Base-by-base conservation (phyloP, 2,888 invertebrate species). In the Nephrotoma appendiculata region DNA sequence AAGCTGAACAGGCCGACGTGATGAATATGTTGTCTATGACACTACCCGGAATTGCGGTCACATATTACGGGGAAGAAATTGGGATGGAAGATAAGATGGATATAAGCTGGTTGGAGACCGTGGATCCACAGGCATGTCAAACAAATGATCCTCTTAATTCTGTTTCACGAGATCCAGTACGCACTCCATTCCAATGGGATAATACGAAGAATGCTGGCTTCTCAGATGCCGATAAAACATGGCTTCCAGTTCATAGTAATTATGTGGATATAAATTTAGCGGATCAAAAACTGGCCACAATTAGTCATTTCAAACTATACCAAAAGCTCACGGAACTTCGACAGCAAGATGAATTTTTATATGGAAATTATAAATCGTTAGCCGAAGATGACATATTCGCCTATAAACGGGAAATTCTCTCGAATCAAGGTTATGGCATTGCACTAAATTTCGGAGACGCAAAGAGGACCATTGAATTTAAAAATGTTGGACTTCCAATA, bases 1-100 rank as follows among this genome's bases (percentile, higher is more conserved):
- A 95, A 2, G 91, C 92, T 5, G 93, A 94, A 87, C 92, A 95
- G 88, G 94, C 95, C 0, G 97, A 97, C 90, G 95, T 95, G 12
- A 93, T 97, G 89, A 96, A 97, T 90, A 96, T 98, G 95, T 90
- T 98, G 86, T 92, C 95, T 19, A 92, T 97, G 90, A 93, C 97
- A 19, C 92, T 98, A 86, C 98, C 97, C 1, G 98, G 98, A 83
- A 94, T 97, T 5, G 95, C 95, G 31, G 94, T 98, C 7, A 96
- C 96, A 0, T 98, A 98, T 90, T 96, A 98, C 92, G 97, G 96
- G 5, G 96, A 97, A 89, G 96, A 96, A 92, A 93, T 97, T 85
- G 96, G 95, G 0, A 94, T 96, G 94, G 90, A 92, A 88, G 93
- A 96, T 89, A 92, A 92, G 84, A 91, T 92, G 83, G 93, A 94